A percentile compares a stretch with the other conserved stretches of the same genome.
phyloP scores from a whole-genome alignment of 2,797 vertebrate species.

The Rhinatrema bivittatum region DNA sequence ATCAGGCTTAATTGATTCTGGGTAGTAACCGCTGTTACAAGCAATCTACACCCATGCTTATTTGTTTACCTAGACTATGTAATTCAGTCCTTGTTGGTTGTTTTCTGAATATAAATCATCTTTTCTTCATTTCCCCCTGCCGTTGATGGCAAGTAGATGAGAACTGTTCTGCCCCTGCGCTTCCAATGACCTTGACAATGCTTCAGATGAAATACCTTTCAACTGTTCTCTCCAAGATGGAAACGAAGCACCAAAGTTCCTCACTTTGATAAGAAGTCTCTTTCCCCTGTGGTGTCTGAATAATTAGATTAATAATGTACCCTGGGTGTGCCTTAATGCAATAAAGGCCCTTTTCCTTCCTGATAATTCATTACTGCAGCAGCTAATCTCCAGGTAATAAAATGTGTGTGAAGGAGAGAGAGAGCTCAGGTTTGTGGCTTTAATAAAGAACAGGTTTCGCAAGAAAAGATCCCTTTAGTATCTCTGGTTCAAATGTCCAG shows the following conservation, averaged over 20 bases:
- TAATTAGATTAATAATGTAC: conserved; percentile 3
- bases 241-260: conserved; percentile 7
- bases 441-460: background rate
- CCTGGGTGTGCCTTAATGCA: conserved; percentile 7
- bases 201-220: conserved; percentile 4
- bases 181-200: conserved; percentile 2
- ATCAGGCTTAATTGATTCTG: too few relatives aligned
- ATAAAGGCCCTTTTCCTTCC: conserved; percentile 8
- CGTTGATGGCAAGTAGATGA: background rate
- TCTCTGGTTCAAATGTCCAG: accelerated
- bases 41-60: too few relatives aligned
- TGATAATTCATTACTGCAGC: conserved; percentile 2
- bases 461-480: background rate
- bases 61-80: too few relatives aligned
- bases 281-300: conserved; percentile 8
- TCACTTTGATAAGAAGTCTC: conserved; percentile 16
- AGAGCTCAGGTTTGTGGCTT: background rate
- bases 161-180: background rate
- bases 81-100: too few relatives aligned
- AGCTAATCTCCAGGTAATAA: background rate
- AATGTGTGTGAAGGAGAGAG: background rate
- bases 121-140: too few relatives aligned
- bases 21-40: too few relatives aligned
- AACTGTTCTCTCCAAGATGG: conserved; percentile 5
- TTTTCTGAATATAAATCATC: too few relatives aligned